These are phyloP conservation scores for Tiphia femorata DNA, from an alignment of 2,888 invertebrate genomes.

Conservation along the genomic window DNA sequence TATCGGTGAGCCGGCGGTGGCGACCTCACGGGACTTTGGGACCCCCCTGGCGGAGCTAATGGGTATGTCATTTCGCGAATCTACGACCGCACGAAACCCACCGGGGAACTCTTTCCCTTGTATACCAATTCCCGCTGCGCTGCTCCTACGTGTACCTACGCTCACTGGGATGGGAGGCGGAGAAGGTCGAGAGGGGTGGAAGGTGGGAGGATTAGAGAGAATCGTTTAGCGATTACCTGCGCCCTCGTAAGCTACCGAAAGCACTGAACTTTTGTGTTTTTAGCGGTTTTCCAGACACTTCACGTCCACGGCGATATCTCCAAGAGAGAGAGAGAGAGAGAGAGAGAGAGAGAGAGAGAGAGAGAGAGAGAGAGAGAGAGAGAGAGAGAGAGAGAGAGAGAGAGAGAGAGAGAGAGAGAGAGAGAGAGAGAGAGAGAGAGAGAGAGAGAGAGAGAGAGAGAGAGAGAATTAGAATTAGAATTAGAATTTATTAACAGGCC, in stretches of 20 bases:
- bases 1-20: background rate
- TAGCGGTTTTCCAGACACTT: no score
- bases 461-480: background rate
- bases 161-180: background rate
- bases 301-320: background rate
- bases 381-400: background rate
- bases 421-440: background rate
- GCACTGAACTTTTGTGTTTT: background rate
- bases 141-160: background rate
- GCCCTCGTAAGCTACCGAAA: background rate
- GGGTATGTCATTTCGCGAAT: conserved; percentile 42
- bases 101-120: conserved; percentile 28
- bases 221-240: background rate
- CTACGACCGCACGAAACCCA: conserved; percentile 31
- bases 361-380: background rate
- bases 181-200: background rate
- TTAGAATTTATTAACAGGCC: no score
- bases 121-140: conserved; percentile 25
- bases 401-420: background rate
- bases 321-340: no score
- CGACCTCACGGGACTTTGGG: conserved; percentile 23
- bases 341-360: no score
- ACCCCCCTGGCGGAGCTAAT: conserved; percentile 30
- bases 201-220: background rate
- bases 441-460: background rate